phyloP scores from a whole-genome alignment of 35 echinoderm and acorn worm species.

The Apostichopus californicus region DNA sequence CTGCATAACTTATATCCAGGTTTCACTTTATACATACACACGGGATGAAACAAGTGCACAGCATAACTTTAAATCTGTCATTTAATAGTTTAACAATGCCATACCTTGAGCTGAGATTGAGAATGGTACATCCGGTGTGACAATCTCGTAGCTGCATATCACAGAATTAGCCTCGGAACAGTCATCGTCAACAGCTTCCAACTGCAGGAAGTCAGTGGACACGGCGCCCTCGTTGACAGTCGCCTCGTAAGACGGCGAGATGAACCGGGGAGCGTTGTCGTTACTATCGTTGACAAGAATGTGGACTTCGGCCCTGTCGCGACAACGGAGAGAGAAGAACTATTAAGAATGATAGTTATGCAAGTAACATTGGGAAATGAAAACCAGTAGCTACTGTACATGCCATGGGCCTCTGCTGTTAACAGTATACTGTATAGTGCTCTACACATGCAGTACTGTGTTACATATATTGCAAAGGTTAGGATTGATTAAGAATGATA shows the following conservation, averaged over 20 bases:
- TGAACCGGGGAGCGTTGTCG: conserved; percentile 88
- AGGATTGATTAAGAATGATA: too few relatives aligned
- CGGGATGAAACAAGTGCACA: too few relatives aligned
- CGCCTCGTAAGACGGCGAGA: conserved; percentile 66
- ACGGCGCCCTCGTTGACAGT: conserved; percentile 77
- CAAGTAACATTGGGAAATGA: too few relatives aligned
- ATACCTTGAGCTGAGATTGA: conserved; percentile 81
- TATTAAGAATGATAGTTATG: not conserved
- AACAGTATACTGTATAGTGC: not conserved
- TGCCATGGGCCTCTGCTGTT: too few relatives aligned
- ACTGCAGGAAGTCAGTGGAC: conserved; percentile 70
- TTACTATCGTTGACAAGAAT: conserved; percentile 90
- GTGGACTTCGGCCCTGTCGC: conserved; percentile 83
- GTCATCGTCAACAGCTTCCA: conserved; percentile 89
- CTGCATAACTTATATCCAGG: too few relatives aligned
- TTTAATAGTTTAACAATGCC: not conserved
- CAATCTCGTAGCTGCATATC: conserved; percentile 90
- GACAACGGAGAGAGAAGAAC: not conserved
- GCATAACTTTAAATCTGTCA: too few relatives aligned
- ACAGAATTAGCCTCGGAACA: conserved; percentile 87
- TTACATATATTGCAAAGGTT: not conserved
- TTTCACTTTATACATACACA: too few relatives aligned
- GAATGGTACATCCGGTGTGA: conserved; percentile 86
- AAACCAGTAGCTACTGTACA: not conserved
- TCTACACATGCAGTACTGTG: not conserved